Percentiles rank a stretch among this genome's conserved stretches.
Conservation (phyloP, 2,888 invertebrate genomes). For the Parnassius orleans region DNA sequence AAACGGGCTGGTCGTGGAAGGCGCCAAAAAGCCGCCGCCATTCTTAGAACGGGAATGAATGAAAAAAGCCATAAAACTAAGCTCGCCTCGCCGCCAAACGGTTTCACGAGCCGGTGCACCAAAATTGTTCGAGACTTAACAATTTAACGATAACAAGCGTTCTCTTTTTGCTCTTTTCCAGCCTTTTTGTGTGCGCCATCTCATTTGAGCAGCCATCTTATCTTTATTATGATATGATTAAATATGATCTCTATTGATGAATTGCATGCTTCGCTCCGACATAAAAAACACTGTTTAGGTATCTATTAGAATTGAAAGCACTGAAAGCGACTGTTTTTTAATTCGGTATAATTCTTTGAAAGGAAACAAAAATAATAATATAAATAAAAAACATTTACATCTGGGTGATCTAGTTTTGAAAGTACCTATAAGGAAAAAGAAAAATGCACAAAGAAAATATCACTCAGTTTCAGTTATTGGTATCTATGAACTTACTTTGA, state of each 20-base stretch:
- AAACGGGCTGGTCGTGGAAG: constrained; percentile 52
- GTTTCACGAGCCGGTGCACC: constrained; percentile 73
- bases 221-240: constrained; percentile 19
- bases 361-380: constrained; percentile 1
- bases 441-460: too few relatives aligned
- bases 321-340: constrained; percentile 3
- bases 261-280: constrained; percentile 27
- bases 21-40: constrained; percentile 73
- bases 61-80: constrained; percentile 69
- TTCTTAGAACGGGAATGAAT: constrained; percentile 71
- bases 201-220: constrained; percentile 24
- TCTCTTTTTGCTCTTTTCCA: constrained; percentile 26
- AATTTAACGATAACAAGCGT: constrained; percentile 53
- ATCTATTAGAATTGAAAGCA: constrained; percentile 17
- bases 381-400: neutral
- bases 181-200: constrained; percentile 40
- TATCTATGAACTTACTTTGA: too few relatives aligned
- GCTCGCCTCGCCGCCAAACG: constrained; percentile 60
- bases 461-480: too few relatives aligned
- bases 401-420: too few relatives aligned
- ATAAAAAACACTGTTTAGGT: neutral
- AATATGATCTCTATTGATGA: constrained; percentile 35
- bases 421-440: too few relatives aligned
- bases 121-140: constrained; percentile 58
- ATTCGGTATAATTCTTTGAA: neutral